These are phyloP conservation scores for Platycheirus rosarum DNA, from an alignment of 2,888 invertebrate genomes.

Conservation along the genomic window DNA sequence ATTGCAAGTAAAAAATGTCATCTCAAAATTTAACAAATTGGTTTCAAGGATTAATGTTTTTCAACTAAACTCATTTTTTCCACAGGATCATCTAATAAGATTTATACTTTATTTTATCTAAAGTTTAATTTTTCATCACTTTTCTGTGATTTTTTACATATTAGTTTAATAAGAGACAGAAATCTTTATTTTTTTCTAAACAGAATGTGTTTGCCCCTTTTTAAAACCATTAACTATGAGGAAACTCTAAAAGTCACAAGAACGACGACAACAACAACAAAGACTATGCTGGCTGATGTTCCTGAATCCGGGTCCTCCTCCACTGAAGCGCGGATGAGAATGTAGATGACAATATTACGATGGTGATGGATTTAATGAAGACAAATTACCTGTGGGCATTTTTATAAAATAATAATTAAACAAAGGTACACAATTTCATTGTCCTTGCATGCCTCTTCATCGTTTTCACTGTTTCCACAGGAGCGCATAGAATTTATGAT, in stretches of 20 bases:
- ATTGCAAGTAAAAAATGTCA: no score
- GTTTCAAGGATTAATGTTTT: no score
- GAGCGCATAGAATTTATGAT: conserved; percentile 72
- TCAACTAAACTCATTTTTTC: no score
- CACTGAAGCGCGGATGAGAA: conserved; percentile 43
- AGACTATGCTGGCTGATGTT: conserved; percentile 3
- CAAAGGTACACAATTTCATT: conserved; percentile 66
- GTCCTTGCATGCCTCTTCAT: conserved; percentile 59
- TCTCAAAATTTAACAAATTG: no score
- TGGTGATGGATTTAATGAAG: conserved; percentile 82
- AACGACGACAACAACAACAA: conserved; percentile 34
- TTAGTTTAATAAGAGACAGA: no score
- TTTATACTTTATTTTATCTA: no score
- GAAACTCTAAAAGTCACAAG: conserved; percentile 67
- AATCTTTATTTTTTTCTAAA: no score
- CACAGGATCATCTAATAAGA: no score
- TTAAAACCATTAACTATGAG: conserved; percentile 40
- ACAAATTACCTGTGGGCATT: conserved; percentile 82
- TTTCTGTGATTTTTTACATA: no score
- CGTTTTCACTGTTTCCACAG: conserved; percentile 36
- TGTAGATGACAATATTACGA: conserved; percentile 66
- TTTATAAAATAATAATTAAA: conserved; percentile 80
- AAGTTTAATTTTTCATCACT: no score
- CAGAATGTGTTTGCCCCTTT: neutral
- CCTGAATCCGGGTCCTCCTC: conserved; percentile 1